Percentiles rank a stretch among this genome's conserved stretches.
phyloP scores from a whole-genome alignment of 64 coral and sea anemone species.

The Montipora foliosa region DNA sequence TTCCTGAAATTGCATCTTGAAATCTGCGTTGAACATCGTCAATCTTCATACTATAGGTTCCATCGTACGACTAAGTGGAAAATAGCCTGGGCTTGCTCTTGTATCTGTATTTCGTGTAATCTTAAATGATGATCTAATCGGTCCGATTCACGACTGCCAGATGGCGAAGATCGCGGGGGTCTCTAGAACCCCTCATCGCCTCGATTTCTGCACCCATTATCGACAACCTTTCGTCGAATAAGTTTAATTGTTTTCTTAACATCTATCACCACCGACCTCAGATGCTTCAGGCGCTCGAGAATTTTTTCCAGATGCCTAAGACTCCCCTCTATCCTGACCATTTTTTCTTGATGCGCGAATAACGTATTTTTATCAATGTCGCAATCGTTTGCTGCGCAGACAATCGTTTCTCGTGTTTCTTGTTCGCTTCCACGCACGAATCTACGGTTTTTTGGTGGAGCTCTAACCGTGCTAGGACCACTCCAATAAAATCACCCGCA shows the following conservation, averaged over 20 bases:
- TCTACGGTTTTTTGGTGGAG: slow-evolving; percentile 2
- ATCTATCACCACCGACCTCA: too few species aligned
- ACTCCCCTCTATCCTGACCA: slow-evolving; percentile 65
- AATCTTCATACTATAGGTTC: slow-evolving; percentile 80
- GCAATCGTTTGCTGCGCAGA: slow-evolving; percentile 35
- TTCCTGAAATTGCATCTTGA: slow-evolving; percentile 51
- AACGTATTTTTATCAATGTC: slow-evolving; percentile 53
- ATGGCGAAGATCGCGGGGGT: too few species aligned
- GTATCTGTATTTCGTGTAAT: too few species aligned
- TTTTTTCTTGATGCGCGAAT: slow-evolving; percentile 68
- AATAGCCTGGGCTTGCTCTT: too few species aligned
- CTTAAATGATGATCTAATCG: too few species aligned
- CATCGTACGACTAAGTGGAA: slow-evolving; percentile 38
- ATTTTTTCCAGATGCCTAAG: neutral
- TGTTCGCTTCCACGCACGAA: neutral
- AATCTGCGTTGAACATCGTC: slow-evolving; percentile 64
- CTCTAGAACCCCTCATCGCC: too few species aligned
- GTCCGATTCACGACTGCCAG: too few species aligned
- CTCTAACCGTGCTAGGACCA: neutral
- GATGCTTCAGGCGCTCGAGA: too few species aligned
- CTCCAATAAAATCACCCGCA: neutral
- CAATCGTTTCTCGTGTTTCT: slow-evolving; percentile 7
- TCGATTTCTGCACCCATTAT: too few species aligned
- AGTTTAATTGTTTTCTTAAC: too few species aligned
- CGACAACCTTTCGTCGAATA: too few species aligned